Percentiles rank a stretch among this genome's conserved stretches.
These are phyloP conservation scores for Corythornis leucogaster DNA, from an alignment of 2,797 vertebrate genomes.

Conservation along the genomic window DNA sequence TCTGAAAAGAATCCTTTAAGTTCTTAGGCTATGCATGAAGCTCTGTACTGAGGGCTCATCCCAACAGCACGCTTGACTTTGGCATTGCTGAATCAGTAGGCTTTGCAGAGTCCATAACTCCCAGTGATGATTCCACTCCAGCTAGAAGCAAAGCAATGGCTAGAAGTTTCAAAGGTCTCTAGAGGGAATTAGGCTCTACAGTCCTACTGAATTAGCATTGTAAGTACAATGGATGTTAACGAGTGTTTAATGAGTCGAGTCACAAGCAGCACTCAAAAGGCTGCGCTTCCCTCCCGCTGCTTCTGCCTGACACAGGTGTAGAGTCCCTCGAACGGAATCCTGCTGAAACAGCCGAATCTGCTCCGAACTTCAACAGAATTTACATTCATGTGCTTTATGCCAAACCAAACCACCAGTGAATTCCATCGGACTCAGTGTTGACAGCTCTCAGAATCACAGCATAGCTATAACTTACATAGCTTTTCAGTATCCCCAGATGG, in stretches of 20 bases:
- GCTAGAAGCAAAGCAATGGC: neutral
- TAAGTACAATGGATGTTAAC: conserved; percentile 42
- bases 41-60: neutral
- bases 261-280: conserved; percentile 3
- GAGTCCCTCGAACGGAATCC: neutral
- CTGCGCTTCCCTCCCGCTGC: neutral
- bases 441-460: neutral
- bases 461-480: neutral
- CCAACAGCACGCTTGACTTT: neutral
- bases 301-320: conserved; percentile 3
- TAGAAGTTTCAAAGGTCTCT: conserved; percentile 5
- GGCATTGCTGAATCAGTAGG: neutral
- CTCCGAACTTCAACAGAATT: neutral
- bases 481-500: neutral
- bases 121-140: neutral
- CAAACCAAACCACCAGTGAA: neutral
- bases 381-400: neutral
- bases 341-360: neutral
- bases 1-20: neutral
- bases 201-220: conserved; percentile 39
- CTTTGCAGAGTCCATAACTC: neutral
- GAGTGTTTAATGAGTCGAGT: neutral
- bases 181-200: conserved; percentile 37
- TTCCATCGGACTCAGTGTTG: neutral
- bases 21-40: neutral